Evolutionary conservation across 2,888 invertebrate genomes (phyloP), one percentile per base, ranked within the genome.

Genomic region (Taenaris catops): DNA sequence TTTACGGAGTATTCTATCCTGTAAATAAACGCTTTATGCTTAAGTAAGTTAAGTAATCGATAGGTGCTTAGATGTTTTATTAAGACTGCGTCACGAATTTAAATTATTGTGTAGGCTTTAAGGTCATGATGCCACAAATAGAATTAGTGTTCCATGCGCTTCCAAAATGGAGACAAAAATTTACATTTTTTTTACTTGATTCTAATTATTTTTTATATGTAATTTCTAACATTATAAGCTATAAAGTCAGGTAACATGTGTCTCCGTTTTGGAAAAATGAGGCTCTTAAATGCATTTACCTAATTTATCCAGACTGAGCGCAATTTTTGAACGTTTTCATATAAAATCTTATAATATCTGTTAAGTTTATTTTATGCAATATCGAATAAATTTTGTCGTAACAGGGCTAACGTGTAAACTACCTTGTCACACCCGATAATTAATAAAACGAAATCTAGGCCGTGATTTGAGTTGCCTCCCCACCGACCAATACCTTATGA

Each of bases 81-180:
- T 72, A 76, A 83, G 84, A 84, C 84, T 84, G 81, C 67, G 45
- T 69, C 59, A 75, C 84, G 84, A 84, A 83, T 84, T 84, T 84
- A 84, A 74, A 79, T 71, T 56, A 56, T 50, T 49, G 49, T 43
- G 16, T 53, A 55, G 52, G 38, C 27, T 31, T n/a, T 51, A 45
- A 48, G 39, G 34, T 41, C 36, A 44, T 29, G 19, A 46, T 45
- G 42, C 44, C 41, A 44, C 43, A 37, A 40, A 44, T 40, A 43
- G 34, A 8, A 16, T 34, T 25, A 25, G 20, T 20, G n/a, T 17
- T 11, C 16, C 8, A 19, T 32, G 32, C 5, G 25, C 17, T 41
- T 37, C 29, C 28, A 29, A 25, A 37, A 34, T 34, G 14, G 25
- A 25, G 26, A 34, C 35, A 8, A 20, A 16, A 3, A 14, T 4